Percentiles rank a stretch among this genome's conserved stretches.
These are phyloP conservation scores for Steinernema khuongi DNA, from an alignment of 1,140 invertebrate species.

Conservation along the genomic window DNA sequence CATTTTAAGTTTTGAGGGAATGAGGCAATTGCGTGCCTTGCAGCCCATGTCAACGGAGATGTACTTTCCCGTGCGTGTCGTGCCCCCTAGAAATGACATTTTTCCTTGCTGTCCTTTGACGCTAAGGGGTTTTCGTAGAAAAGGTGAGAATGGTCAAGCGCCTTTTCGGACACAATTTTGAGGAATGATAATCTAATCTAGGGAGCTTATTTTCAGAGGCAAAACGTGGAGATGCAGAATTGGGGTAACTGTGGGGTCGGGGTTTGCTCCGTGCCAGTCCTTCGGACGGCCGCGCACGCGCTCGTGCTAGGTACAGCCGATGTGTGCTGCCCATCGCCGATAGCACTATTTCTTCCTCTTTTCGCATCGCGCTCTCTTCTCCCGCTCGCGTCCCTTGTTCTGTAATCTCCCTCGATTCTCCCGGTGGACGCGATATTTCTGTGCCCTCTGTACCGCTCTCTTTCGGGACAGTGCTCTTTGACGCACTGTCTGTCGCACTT, in stretches of 20 bases:
- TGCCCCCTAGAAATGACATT: too few species aligned
- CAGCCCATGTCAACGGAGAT: too few species aligned
- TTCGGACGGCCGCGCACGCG: conserved; percentile 1
- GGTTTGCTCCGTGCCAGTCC: neutral
- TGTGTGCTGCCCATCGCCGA: neutral
- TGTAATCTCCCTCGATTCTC: neutral
- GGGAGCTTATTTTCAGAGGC: neutral
- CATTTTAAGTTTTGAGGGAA: too few species aligned
- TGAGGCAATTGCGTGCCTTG: too few species aligned
- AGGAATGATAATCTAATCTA: neutral
- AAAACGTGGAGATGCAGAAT: conserved; percentile 14
- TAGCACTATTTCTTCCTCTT: neutral
- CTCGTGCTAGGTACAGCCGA: conserved; percentile 1
- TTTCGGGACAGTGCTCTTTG: neutral
- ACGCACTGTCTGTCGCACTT: neutral
- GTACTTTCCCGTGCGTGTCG: too few species aligned
- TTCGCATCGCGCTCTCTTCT: neutral
- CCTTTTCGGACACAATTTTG: neutral
- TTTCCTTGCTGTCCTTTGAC: too few species aligned
- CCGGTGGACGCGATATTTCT: neutral
- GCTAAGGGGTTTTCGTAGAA: neutral
- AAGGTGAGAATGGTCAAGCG: neutral
- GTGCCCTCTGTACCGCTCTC: neutral
- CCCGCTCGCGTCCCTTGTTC: neutral
- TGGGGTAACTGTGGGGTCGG: conserved; percentile 11